Conservation (phyloP, 2,797 vertebrate genomes). For the Pangasius macronema region DNA sequence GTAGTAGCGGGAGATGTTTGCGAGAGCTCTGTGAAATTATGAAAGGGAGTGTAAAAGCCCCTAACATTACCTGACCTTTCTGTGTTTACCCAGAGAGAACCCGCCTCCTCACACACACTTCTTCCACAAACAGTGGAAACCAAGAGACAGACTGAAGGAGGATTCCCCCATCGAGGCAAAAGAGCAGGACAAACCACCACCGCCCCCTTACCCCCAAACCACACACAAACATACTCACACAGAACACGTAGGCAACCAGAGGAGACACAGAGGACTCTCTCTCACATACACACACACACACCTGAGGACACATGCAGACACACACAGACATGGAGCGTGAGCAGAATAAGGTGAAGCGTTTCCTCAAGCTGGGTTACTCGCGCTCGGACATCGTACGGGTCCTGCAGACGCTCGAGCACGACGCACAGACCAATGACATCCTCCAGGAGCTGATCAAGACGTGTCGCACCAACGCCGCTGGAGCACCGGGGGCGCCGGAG, state of each 20-base stretch:
- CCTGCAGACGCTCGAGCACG: conserved; percentile 78
- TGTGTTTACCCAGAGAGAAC: conserved; percentile 64
- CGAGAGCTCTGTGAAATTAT: not conserved
- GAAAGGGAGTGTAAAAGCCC: conserved; percentile 16
- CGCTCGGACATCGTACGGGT: conserved; percentile 80
- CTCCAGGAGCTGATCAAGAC: conserved; percentile 87
- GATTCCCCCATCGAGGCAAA: conserved; percentile 53
- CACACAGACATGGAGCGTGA: conserved; percentile 67
- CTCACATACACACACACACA: not conserved
- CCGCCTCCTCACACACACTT: conserved; percentile 52
- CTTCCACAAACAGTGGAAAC: conserved; percentile 70
- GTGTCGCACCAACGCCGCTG: conserved; percentile 66
- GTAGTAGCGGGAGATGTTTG: not conserved
- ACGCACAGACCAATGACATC: conserved; percentile 88
- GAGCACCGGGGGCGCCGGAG: conserved; percentile 31
- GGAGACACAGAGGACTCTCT: not conserved
- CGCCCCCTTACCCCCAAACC: not conserved
- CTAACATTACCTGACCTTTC: conserved; percentile 56
- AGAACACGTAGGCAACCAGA: conserved; percentile 3
- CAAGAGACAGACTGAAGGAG: conserved; percentile 58
- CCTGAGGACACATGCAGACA: not conserved
- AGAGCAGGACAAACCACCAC: conserved; percentile 16
- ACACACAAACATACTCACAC: not conserved
- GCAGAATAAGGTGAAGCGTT: conserved; percentile 83
- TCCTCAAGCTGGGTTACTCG: conserved; percentile 86